phyloP scores from a whole-genome alignment of 2,797 vertebrate genomes.

The Emys orbicularis region DNA sequence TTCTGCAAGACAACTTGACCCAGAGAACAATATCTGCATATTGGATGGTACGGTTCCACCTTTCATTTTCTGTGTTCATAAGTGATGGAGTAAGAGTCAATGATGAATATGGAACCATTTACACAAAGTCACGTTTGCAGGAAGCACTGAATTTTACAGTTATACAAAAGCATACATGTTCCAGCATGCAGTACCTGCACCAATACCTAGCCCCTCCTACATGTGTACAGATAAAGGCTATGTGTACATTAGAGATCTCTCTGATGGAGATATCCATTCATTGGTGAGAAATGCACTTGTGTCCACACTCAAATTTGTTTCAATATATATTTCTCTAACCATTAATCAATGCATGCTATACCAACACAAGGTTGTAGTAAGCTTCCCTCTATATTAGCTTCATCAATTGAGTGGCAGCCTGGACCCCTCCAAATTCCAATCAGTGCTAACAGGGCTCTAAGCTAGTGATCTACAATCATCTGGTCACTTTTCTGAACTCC shows the following conservation, averaged over 20 bases:
- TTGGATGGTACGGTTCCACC: background rate
- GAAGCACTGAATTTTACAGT: background rate
- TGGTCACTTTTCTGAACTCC: too few relatives aligned
- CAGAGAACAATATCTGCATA: background rate
- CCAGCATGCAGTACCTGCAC: background rate
- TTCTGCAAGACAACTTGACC: too few relatives aligned
- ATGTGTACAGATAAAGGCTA: background rate
- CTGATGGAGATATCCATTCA: background rate
- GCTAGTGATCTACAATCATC: background rate
- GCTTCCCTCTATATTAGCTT: too few relatives aligned
- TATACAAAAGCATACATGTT: background rate
- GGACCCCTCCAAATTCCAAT: background rate
- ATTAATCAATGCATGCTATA: background rate
- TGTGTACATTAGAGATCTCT: background rate
- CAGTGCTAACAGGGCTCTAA: background rate
- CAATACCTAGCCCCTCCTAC: background rate
- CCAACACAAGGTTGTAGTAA: background rate
- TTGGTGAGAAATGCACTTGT: background rate
- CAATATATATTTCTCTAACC: background rate
- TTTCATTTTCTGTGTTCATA: background rate
- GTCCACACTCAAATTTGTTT: background rate
- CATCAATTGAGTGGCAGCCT: background rate
- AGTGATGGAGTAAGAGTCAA: background rate
- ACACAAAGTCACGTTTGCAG: background rate
- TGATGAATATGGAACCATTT: background rate